phyloP scores from a whole-genome alignment of 2,113 vertebrate species.

The Mastomys coucha region DNA sequence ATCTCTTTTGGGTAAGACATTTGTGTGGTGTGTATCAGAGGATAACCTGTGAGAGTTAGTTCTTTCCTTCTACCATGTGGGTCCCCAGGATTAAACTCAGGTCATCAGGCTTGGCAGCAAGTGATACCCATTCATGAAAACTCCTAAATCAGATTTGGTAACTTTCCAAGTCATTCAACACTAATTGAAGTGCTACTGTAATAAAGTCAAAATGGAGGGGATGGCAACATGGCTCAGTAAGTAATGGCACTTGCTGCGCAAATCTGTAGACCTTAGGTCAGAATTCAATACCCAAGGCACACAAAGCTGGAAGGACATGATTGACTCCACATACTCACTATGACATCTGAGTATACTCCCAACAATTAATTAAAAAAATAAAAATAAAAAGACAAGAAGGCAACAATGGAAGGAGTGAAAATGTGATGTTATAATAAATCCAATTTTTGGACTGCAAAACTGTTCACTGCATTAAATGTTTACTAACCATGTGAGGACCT shows the following conservation, averaged over 20 bases:
- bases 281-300: background rate
- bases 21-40: background rate
- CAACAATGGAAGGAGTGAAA: background rate
- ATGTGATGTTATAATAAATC: background rate
- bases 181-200: background rate
- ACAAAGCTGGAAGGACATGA: background rate
- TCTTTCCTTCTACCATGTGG: background rate
- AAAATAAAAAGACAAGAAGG: background rate
- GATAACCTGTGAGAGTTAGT: background rate
- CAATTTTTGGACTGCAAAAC: background rate
- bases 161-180: background rate
- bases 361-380: background rate
- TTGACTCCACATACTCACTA: background rate
- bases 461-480: background rate
- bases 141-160: background rate
- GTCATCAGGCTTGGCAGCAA: background rate
- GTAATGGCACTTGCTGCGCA: background rate
- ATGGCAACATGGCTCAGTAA: background rate
- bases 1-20: background rate
- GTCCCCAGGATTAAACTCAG: background rate
- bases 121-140: background rate
- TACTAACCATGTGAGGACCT: background rate
- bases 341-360: background rate
- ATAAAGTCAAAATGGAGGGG: background rate
- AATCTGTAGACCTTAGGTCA: background rate